Evolutionary conservation across 2,113 vertebrate genomes (phyloP).

Genomic region (Strix uralensis): DNA sequence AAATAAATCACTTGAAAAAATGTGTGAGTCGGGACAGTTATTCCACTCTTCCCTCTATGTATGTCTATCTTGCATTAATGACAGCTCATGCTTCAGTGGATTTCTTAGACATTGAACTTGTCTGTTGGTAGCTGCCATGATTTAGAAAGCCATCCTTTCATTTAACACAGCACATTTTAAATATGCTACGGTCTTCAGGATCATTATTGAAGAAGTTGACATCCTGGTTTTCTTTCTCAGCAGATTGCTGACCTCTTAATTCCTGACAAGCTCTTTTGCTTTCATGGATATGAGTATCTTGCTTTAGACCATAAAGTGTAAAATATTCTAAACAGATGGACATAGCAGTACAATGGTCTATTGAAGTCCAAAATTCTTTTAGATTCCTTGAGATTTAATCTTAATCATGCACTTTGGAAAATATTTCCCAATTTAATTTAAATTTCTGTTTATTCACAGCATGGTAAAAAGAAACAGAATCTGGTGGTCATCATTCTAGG

Average conservation of each 20-base stretch:
- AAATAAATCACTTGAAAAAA: slow-evolving; percentile 11
- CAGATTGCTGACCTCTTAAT: slow-evolving; percentile 33
- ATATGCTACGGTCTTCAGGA: background rate
- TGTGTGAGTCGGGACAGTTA: background rate
- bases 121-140: background rate
- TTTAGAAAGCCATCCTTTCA: slow-evolving; percentile 1
- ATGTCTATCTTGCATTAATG: background rate
- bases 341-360: background rate
- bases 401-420: background rate
- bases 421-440: background rate
- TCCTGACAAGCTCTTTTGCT: slow-evolving; percentile 11
- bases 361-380: background rate
- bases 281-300: slow-evolving; percentile 12
- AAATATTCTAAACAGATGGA: slow-evolving; percentile 50
- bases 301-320: slow-evolving; percentile 9
- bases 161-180: slow-evolving; percentile 8
- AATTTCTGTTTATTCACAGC: background rate
- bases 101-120: background rate
- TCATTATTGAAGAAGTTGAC: background rate
- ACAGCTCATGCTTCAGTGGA: background rate
- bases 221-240: slow-evolving; percentile 13
- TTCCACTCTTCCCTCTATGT: background rate
- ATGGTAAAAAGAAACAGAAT: background rate
- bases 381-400: background rate
- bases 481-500: background rate